Percentiles rank a stretch among this genome's conserved stretches.
These are phyloP conservation scores for Salmo trutta DNA, from an alignment of 2,797 vertebrate species.

Conservation along the genomic window DNA sequence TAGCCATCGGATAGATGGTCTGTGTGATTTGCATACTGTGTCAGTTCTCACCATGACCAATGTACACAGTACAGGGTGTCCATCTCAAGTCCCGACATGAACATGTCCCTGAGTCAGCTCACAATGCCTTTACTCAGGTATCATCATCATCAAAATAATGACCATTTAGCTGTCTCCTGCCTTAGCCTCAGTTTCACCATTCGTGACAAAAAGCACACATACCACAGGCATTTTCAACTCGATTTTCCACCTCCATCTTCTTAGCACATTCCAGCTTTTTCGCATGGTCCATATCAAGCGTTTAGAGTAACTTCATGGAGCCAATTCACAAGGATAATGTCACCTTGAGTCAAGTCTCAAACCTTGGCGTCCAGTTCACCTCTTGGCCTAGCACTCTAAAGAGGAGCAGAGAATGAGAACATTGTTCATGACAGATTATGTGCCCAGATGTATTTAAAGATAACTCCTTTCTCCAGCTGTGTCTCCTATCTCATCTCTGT, in stretches of 20 bases:
- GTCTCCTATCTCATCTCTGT: neutral
- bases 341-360: neutral
- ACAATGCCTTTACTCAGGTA: conserved; percentile 3
- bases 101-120: neutral
- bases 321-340: neutral
- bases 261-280: neutral
- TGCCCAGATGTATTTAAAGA: neutral
- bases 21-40: neutral
- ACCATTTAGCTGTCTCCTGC: neutral
- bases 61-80: neutral
- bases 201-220: neutral
- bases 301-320: neutral
- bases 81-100: neutral
- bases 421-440: neutral
- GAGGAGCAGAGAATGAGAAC: neutral
- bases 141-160: conserved; percentile 16
- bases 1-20: neutral
- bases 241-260: neutral
- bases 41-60: neutral
- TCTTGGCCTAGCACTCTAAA: neutral
- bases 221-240: neutral
- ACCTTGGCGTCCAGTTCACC: neutral
- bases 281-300: neutral
- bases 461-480: neutral
- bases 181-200: neutral